A percentile compares a stretch with the other conserved stretches of the same genome.
These are phyloP conservation scores for Ellobius talpinus DNA, from an alignment of 2,113 vertebrate species.

Conservation along the genomic window DNA sequence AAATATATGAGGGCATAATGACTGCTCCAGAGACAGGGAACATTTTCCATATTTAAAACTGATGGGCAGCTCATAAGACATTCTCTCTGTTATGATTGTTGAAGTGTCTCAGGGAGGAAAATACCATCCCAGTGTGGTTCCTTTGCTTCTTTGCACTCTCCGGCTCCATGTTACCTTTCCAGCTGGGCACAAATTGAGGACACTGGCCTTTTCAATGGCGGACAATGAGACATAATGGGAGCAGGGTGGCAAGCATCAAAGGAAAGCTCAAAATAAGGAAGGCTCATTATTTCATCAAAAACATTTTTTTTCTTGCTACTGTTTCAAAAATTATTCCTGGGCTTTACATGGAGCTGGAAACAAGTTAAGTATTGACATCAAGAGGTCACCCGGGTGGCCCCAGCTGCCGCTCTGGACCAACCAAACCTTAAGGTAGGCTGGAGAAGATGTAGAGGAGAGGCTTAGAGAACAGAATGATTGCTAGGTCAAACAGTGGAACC, in stretches of 20 bases:
- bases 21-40: conserved; percentile 57
- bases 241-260: conserved; percentile 71
- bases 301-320: conserved; percentile 70
- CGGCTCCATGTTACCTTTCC: conserved; percentile 73
- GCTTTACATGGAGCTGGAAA: conserved; percentile 54
- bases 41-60: conserved; percentile 80
- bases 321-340: conserved; percentile 74
- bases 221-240: conserved; percentile 63
- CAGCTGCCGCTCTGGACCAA: conserved; percentile 31
- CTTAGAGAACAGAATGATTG: conserved; percentile 14
- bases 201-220: conserved; percentile 72
- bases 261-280: conserved; percentile 71
- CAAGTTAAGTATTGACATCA: conserved; percentile 57
- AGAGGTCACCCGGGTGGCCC: conserved; percentile 34
- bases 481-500: neutral
- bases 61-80: conserved; percentile 79
- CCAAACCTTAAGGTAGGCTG: conserved; percentile 33
- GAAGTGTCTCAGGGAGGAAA: conserved; percentile 77
- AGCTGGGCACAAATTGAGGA: conserved; percentile 70
- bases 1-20: conserved; percentile 65
- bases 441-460: neutral
- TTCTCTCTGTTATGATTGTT: conserved; percentile 78
- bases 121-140: conserved; percentile 82
- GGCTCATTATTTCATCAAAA: conserved; percentile 78
- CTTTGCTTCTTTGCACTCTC: conserved; percentile 78